Percentiles rank a stretch among this genome's conserved stretches.
These are phyloP conservation scores for Lineus longissimus DNA, from an alignment of 1,140 invertebrate genomes.

Conservation along the genomic window DNA sequence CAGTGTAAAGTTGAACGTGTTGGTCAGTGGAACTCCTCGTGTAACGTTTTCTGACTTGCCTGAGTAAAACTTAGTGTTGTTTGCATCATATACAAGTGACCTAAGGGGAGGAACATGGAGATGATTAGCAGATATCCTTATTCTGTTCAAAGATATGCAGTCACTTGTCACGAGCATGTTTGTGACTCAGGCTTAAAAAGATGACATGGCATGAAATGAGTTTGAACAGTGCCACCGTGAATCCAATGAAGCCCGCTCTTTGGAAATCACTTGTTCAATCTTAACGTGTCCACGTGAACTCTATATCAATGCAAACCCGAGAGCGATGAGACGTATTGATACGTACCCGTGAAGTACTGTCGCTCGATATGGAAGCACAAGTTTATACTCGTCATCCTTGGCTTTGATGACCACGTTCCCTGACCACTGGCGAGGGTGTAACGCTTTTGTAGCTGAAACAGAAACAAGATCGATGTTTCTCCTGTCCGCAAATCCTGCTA, in stretches of 20 bases:
- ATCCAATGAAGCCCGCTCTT: too few relatives aligned
- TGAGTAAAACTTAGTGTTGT: constrained; percentile 53
- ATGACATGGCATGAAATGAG: too few relatives aligned
- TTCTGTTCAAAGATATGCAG: background rate
- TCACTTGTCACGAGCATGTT: background rate
- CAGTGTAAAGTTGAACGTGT: constrained; percentile 68
- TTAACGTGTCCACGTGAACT: too few relatives aligned
- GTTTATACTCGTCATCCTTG: constrained; percentile 62
- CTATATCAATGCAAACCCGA: too few relatives aligned
- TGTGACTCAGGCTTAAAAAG: too few relatives aligned
- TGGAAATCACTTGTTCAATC: too few relatives aligned
- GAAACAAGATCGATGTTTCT: too few relatives aligned
- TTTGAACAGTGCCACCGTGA: too few relatives aligned
- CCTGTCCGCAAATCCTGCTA: too few relatives aligned
- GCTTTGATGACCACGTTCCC: constrained; percentile 70
- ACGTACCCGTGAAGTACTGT: constrained; percentile 55
- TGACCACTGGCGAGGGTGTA: constrained; percentile 52
- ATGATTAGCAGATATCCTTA: background rate
- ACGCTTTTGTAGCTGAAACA: constrained; percentile 51
- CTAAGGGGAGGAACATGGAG: too few relatives aligned
- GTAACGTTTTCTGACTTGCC: constrained; percentile 38
- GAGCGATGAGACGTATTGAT: constrained; percentile 10
- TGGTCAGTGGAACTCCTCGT: constrained; percentile 64
- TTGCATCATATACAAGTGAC: constrained; percentile 52
- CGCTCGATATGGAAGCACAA: constrained; percentile 55